These are phyloP conservation scores for Campopleginae sp. DNA, from an alignment of 2,888 invertebrate genomes.

Conservation along the genomic window DNA sequence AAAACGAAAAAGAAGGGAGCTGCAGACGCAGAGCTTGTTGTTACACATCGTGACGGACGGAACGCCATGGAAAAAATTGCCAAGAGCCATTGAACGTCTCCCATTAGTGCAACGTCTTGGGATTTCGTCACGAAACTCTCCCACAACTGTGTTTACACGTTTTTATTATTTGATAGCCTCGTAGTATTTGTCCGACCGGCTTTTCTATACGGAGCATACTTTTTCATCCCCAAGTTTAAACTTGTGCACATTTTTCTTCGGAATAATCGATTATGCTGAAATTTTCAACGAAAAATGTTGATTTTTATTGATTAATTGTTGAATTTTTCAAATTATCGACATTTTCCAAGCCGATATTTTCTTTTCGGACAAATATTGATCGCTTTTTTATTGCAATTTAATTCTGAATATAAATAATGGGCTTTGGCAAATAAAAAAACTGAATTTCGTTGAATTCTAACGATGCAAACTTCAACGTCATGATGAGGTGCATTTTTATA, in stretches of 20 bases:
- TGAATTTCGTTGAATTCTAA: too few species aligned
- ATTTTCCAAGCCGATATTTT: too few species aligned
- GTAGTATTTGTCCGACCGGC: neutral
- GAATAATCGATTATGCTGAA: neutral
- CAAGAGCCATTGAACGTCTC: slow-evolving; percentile 11
- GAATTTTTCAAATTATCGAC: neutral
- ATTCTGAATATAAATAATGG: too few species aligned
- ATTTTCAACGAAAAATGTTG: too few species aligned
- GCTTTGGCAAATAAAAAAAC: too few species aligned
- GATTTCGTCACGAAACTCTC: slow-evolving; percentile 13
- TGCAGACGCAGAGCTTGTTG: slow-evolving; percentile 19
- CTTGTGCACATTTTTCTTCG: neutral
- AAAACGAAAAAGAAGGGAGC: neutral
- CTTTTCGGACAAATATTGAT: too few species aligned
- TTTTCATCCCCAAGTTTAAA: neutral
- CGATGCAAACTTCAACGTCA: too few species aligned
- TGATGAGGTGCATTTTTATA: too few species aligned
- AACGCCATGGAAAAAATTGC: neutral
- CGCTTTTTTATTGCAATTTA: too few species aligned
- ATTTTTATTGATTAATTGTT: too few species aligned
- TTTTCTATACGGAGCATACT: neutral
- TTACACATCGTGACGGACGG: slow-evolving; percentile 32
- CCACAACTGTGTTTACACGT: neutral
- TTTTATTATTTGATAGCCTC: neutral
- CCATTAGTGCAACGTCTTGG: slow-evolving; percentile 15